Percentiles rank a stretch among this genome's conserved stretches.
phyloP scores from a whole-genome alignment of 2,888 invertebrate genomes.

The Scaptomyza parva region DNA sequence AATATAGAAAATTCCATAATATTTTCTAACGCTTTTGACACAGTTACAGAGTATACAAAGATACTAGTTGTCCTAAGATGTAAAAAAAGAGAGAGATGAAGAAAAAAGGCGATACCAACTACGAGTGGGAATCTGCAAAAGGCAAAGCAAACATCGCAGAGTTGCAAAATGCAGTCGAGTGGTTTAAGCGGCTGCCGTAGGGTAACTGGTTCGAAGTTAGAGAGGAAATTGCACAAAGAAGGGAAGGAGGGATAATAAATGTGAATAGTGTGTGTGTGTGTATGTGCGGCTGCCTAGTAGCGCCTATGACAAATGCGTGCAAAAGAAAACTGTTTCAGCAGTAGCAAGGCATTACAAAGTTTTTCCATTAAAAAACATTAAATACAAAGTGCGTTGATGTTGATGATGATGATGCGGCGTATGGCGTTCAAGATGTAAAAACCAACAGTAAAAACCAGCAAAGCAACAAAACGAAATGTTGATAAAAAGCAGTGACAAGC shows the following conservation, averaged over 20 bases:
- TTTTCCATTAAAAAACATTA: constrained; percentile 72
- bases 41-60: constrained; percentile 42
- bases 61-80: constrained; percentile 19
- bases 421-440: constrained; percentile 38
- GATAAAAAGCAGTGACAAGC: constrained; percentile 28
- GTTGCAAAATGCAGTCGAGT: constrained; percentile 66
- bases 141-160: constrained; percentile 64
- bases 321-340: constrained; percentile 53
- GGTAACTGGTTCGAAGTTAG: constrained; percentile 45
- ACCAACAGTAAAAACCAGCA: constrained; percentile 59
- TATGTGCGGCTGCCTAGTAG: constrained; percentile 20
- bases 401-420: constrained; percentile 26
- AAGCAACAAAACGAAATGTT: constrained; percentile 30
- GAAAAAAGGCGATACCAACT: constrained; percentile 35
- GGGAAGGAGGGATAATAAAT: too few relatives aligned
- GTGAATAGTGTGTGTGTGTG: background rate
- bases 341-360: constrained; percentile 63
- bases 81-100: background rate
- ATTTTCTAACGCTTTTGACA: background rate
- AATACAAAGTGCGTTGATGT: constrained; percentile 66
- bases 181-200: constrained; percentile 58
- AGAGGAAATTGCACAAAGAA: constrained; percentile 9
- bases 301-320: constrained; percentile 62
- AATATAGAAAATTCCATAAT: background rate
- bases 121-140: constrained; percentile 46